Conservation (phyloP, 2,797 vertebrate species). For the Squalus acanthias region DNA sequence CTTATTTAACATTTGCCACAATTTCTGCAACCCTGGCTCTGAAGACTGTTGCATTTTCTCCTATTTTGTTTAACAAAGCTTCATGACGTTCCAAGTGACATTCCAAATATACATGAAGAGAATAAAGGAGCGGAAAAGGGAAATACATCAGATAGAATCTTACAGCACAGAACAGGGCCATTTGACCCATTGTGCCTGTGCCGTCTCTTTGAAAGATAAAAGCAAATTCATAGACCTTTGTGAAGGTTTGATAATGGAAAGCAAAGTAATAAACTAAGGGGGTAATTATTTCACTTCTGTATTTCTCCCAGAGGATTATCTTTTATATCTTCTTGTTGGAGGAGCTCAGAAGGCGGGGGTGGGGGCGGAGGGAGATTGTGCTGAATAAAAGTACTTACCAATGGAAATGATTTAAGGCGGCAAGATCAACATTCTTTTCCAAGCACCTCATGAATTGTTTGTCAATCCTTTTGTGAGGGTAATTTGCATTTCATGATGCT, state of each 20-base stretch:
- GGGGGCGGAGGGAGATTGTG: not conserved
- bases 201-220: constrained; percentile 5
- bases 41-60: not conserved
- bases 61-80: not conserved
- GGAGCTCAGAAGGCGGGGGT: too few relatives aligned
- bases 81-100: not conserved
- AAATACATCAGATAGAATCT: constrained; percentile 22
- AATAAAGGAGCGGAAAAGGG: not conserved
- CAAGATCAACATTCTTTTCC: not conserved
- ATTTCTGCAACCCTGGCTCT: not conserved
- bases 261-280: not conserved
- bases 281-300: not conserved
- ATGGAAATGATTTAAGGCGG: not conserved
- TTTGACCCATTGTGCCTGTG: not conserved
- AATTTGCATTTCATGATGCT: constrained; percentile 1
- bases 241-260: constrained; percentile 2
- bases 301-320: not conserved
- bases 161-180: not conserved
- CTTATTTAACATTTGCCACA: not conserved
- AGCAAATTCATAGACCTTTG: not conserved
- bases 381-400: not conserved
- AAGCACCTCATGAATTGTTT: not conserved
- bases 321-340: not conserved
- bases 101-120: not conserved
- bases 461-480: not conserved